phyloP scores from a whole-genome alignment of 2,797 vertebrate genomes.

The Ataeniobius toweri region DNA sequence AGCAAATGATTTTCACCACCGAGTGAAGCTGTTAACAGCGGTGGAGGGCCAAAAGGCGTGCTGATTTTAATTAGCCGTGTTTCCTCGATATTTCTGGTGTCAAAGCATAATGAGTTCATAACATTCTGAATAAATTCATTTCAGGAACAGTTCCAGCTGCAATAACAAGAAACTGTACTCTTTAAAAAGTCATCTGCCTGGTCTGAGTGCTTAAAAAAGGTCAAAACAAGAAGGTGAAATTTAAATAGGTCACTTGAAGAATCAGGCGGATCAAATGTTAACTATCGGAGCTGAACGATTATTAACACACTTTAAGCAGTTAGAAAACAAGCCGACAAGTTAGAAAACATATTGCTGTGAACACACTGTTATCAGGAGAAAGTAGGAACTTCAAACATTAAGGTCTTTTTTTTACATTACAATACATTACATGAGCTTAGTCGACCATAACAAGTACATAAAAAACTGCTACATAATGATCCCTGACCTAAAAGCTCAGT shows the following conservation, averaged over 20 bases:
- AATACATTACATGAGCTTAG: neutral
- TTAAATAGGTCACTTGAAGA: slow-evolving; percentile 9
- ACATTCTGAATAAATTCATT: neutral
- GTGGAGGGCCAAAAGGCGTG: slow-evolving; percentile 25
- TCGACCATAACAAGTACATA: neutral
- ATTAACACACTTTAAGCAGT: slow-evolving; percentile 32
- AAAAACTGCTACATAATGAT: neutral
- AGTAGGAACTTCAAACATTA: neutral
- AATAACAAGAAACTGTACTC: neutral
- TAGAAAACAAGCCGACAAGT: slow-evolving; percentile 5
- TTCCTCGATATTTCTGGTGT: slow-evolving; percentile 20
- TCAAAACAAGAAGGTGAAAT: slow-evolving; percentile 19
- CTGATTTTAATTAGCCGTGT: slow-evolving; percentile 30
- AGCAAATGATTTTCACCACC: slow-evolving; percentile 10
- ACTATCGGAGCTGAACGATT: slow-evolving; percentile 24
- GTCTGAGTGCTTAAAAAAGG: neutral
- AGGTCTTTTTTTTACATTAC: neutral
- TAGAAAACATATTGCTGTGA: slow-evolving; percentile 1
- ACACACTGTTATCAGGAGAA: neutral
- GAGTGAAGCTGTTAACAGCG: slow-evolving; percentile 35
- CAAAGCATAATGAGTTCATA: slow-evolving; percentile 3
- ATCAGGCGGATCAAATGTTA: slow-evolving; percentile 25
- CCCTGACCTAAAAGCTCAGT: neutral
- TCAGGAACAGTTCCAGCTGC: neutral
- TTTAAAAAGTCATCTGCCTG: neutral